Evolutionary conservation across 2,113 vertebrate genomes (phyloP), one percentile per base, ranked within the genome.

Genomic region (Erinaceus europaeus): DNA sequence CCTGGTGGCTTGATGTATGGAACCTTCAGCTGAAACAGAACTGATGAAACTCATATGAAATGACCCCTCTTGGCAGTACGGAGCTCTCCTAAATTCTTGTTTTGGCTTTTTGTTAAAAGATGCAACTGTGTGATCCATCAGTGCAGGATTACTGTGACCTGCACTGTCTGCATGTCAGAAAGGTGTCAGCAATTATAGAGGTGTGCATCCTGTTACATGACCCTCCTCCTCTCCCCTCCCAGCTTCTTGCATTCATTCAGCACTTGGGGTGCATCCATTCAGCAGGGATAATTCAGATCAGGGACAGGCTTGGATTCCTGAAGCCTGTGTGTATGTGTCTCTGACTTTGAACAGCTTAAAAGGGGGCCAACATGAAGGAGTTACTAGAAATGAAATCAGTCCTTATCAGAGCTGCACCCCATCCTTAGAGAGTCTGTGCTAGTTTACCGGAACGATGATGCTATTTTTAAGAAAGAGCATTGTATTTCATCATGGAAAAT

Each of bases 391-490:
- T 1, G 52, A 67, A 53, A 32, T 42, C 72, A 78, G 83, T 23
- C 46, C 17, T 46, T 48, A 1, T 6, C 48, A 4, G 57, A 42
- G 86, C 62, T 36, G 25, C 32, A 2, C 57, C 3, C 21, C 40
- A 3, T 23, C 36, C 18, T 14, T 17, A 34, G 32, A 15, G 32
- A 20, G 62, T 3, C 2, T 29, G 55, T 46, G 9, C 18, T 0
- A 0, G 23, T 15, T 72, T 68, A 57, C 86, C 23, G 86, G 92
- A 86, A 86, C 0, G 27, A 89, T 64, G 90, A 78, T 72, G 89
- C 89, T 93, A 68, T 95, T 91, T 93, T 94, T 91, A 91, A 92
- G 68, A 27, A 84, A 46, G 64, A 27, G 86, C 65, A 59, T 89
- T 77, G 34, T 64, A 61, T 94, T 84, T 93, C 84, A 75, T 93